Evolutionary conservation across 2,797 vertebrate species (phyloP), one percentile per base, ranked within the genome.

Genomic region (Enoplosus armatus): DNA sequence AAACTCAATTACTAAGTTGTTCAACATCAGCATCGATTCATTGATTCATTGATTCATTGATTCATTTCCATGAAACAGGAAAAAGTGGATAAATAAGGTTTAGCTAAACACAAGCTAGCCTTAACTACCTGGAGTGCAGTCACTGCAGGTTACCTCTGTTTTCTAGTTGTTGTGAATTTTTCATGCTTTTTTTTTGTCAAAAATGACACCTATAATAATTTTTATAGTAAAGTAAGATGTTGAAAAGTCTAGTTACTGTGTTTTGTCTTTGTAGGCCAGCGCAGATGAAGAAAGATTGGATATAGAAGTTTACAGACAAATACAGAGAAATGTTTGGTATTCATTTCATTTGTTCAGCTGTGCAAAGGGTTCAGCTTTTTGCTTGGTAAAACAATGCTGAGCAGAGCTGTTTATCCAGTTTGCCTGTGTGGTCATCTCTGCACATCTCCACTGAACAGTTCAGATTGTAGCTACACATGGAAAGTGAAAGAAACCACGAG

Each of bases 311-410:
- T 77, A 37, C 70, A 62, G 79, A 78, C 83, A 85, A 79, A 82
- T 82, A 86, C 54, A 33, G 64, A 75, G 78, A 81, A 65, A 55
- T 79, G 64, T 82, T 86, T 85, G 80, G 82, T 76, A 78, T 86
- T 86, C 53, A 1, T 70, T 85, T 79, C 29, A 85, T 91, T 93
- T 91, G 85, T 78, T 91, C 84, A 86, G 88, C 78, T 85, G 89
- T 83, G 85, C 79, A 69, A 75, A 89, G 83, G 81, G 83, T 90
- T 77, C 48, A 15, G 45, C n/a, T 55, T 80, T 77, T 72, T 55
- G 33, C 83, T 85, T 70, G 55, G 66, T 76, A 77, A 85, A 86
- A 77, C 74, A 75, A 74, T 51, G 65, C 79, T 55, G 79, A 86
- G 78, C 55, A 47, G 77, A 80, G 72, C 82, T 85, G 75, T 85